Conservation (phyloP, 2,888 invertebrate genomes). For the Byasa hedistus region DNA sequence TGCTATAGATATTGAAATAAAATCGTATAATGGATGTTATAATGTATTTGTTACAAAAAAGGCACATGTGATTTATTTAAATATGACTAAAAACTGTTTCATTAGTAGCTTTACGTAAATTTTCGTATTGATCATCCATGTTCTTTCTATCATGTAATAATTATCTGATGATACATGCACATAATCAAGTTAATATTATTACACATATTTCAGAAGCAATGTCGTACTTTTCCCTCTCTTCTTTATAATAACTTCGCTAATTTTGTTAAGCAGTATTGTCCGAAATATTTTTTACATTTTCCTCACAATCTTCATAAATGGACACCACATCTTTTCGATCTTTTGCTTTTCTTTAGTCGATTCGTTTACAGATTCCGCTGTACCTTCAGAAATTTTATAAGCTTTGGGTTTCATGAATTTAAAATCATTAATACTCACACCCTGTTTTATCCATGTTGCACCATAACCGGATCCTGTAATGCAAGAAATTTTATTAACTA, state of each 20-base stretch:
- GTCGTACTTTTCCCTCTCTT: neutral
- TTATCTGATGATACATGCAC: too few species aligned
- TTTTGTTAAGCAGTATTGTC: neutral
- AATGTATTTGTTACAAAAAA: neutral
- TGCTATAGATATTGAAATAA: neutral
- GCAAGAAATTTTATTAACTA: neutral
- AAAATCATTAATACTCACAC: constrained; percentile 47
- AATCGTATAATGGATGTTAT: neutral
- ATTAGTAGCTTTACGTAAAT: too few species aligned
- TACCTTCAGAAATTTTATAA: constrained; percentile 33
- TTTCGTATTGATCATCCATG: too few species aligned
- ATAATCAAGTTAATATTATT: too few species aligned
- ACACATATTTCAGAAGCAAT: neutral
- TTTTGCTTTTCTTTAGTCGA: constrained; percentile 37
- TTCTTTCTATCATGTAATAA: too few species aligned
- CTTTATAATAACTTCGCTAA: neutral
- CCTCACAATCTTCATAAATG: constrained; percentile 51
- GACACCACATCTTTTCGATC: constrained; percentile 67
- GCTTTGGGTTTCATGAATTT: constrained; percentile 51
- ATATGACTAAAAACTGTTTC: too few species aligned
- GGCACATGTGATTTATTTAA: neutral
- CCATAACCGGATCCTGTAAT: constrained; percentile 46
- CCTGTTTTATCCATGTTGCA: constrained; percentile 49
- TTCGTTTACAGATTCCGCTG: constrained; percentile 39
- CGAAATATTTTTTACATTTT: constrained; percentile 27